These are phyloP conservation scores for Leiothrix lutea DNA, from an alignment of 2,113 vertebrate species.

Conservation along the genomic window DNA sequence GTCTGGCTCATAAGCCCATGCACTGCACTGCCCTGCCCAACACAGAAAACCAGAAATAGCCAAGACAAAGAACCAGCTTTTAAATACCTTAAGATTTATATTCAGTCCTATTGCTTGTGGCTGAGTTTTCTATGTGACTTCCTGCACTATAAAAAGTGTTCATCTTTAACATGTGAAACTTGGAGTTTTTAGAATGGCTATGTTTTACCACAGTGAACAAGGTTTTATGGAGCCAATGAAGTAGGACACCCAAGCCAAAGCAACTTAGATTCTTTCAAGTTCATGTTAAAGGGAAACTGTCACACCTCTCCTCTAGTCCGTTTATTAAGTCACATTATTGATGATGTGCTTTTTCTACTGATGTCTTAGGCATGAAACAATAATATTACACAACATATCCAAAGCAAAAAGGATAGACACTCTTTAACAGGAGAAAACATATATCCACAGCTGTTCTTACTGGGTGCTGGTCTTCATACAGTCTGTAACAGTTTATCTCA, in stretches of 20 bases:
- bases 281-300: background rate
- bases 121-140: background rate
- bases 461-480: background rate
- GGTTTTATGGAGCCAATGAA: background rate
- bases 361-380: background rate
- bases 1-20: background rate
- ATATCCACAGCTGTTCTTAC: background rate
- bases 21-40: background rate
- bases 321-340: background rate
- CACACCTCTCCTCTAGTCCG: background rate
- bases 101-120: background rate
- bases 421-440: background rate
- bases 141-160: background rate
- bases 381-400: background rate
- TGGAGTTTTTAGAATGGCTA: background rate
- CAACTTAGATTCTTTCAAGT: background rate
- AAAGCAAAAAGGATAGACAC: background rate
- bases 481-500: background rate
- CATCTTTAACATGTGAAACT: background rate
- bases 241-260: background rate
- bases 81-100: background rate
- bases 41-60: background rate
- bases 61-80: background rate
- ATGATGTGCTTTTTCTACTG: background rate
- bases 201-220: background rate